Evolutionary conservation across 2,113 vertebrate species (phyloP), one percentile per base, ranked within the genome.

Genomic region (Atractosteus spatula): DNA sequence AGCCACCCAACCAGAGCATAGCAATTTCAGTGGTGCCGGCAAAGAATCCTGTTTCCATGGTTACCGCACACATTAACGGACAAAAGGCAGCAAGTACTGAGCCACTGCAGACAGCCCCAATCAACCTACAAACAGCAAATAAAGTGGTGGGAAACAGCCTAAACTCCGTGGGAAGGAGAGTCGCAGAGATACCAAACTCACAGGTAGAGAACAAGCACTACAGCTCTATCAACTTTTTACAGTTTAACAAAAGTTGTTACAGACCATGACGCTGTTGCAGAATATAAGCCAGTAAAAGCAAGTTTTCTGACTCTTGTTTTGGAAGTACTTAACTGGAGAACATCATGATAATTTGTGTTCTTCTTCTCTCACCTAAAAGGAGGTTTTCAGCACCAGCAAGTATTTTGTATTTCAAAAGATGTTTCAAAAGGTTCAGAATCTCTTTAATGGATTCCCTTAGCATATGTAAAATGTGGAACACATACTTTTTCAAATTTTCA

Each of bases 1-100:
- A 87, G 80, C 88, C 90, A 69, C 79, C 92, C 73, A 80, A 82
- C 61, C 93, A 89, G 88, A 81, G 83, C 85, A 86, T 93, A 66
- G 84, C 94, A 82, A 90, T 93, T 84, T 90, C 93, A 0, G 91
- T 92, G 80, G 86, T 92, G 77, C 92, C 92, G 62, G 88, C 87
- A 75, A 91, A 92, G 88, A 76, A 88, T 51, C 92, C 93, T 77
- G 87, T 91, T 81, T 90, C 92, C 84, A 94, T 94, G 94, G 93
- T 94, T 84, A 92, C 94, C 0, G 90, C 94, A 77, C 91, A 91
- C 83, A 85, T 94, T 72, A 93, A 90, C 55, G 93, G 93, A 75
- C 91, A 92, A 79, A 93, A 87, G 85, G 86, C 79, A 74, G 76
- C 79, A 63, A 82, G 84, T 69, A 82, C 81, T 3, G 90, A 93